Conservation (phyloP, 2,888 invertebrate genomes). For the Elegia similella region DNA sequence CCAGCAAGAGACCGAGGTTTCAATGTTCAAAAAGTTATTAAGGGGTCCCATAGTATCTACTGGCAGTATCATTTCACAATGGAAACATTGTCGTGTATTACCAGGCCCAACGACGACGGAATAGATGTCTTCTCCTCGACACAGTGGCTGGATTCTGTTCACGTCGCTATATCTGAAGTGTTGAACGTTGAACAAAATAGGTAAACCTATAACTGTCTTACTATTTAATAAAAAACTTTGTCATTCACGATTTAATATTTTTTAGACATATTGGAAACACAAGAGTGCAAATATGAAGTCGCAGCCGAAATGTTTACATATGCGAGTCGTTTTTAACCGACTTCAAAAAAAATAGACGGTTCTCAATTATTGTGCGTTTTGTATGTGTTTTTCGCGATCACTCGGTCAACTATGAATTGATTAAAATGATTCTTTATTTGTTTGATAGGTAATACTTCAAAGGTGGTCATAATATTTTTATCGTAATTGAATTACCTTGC, state of each 20-base stretch:
- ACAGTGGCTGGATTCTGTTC: slow-evolving; percentile 81
- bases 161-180: slow-evolving; percentile 72
- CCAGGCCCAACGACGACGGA: slow-evolving; percentile 85
- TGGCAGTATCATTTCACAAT: slow-evolving; percentile 86
- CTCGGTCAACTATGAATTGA: too few species aligned
- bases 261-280: too few species aligned
- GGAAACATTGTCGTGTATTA: slow-evolving; percentile 84
- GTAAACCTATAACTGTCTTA: slow-evolving; percentile 46
- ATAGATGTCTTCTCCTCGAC: slow-evolving; percentile 82
- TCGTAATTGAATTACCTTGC: too few species aligned
- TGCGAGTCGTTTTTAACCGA: too few species aligned
- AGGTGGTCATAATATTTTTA: too few species aligned
- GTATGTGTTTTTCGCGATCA: too few species aligned
- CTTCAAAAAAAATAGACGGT: too few species aligned
- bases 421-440: too few species aligned
- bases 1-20: slow-evolving; percentile 54
- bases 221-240: not conserved
- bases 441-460: too few species aligned
- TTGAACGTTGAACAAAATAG: slow-evolving; percentile 80
- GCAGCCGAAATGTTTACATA: too few species aligned
- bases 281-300: too few species aligned
- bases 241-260: not conserved
- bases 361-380: too few species aligned
- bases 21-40: slow-evolving; percentile 73
- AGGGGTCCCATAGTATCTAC: slow-evolving; percentile 78